Conservation (phyloP, 2,888 invertebrate genomes). For the Calephelis perditalis region DNA sequence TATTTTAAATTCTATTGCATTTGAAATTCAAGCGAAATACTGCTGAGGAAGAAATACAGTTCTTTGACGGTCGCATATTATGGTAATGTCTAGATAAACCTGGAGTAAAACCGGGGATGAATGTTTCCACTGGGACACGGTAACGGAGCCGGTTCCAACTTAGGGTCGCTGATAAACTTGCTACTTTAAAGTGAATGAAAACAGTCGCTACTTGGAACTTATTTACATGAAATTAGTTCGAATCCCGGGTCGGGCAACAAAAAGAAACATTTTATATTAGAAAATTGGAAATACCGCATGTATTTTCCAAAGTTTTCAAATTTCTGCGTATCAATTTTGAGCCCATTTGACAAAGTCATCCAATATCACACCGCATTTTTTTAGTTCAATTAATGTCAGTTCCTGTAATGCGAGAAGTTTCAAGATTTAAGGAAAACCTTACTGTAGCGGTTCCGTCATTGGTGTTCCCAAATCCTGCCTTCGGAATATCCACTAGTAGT, state of each 20-base stretch:
- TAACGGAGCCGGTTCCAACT: not conserved
- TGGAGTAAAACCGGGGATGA: not conserved
- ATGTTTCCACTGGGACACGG: not conserved
- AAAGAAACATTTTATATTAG: too few relatives aligned
- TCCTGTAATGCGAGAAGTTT: constrained; percentile 39
- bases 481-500: constrained; percentile 39
- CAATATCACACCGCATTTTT: constrained; percentile 31
- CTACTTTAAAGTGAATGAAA: not conserved
- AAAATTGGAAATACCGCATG: too few relatives aligned
- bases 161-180: not conserved
- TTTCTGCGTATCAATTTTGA: constrained; percentile 26
- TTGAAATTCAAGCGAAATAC: not conserved
- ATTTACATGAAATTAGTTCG: too few relatives aligned
- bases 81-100: constrained; percentile 5
- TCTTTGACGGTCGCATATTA: constrained; percentile 9
- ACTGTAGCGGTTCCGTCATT: constrained; percentile 39
- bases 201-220: too few relatives aligned
- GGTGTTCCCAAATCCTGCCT: constrained; percentile 37
- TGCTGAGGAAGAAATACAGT: not conserved
- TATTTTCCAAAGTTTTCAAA: constrained; percentile 30
- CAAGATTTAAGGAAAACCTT: constrained; percentile 38
- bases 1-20: not conserved
- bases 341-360: constrained; percentile 34
- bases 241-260: too few relatives aligned
- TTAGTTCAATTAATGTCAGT: constrained; percentile 32